These are phyloP conservation scores for Dendrolimus houi DNA, from an alignment of 2,888 invertebrate species.

Conservation along the genomic window DNA sequence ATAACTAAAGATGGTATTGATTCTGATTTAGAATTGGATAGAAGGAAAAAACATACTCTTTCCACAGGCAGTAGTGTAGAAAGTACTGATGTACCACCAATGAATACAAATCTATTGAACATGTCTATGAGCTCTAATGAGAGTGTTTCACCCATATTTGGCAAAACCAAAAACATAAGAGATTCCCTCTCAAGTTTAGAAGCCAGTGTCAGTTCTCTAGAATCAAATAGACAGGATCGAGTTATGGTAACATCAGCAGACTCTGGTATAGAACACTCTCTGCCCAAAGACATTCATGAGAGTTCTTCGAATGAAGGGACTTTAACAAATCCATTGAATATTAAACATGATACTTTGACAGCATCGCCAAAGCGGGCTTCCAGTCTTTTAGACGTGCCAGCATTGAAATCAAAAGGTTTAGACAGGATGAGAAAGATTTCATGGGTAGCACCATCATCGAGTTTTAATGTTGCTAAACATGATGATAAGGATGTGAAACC, in stretches of 20 bases:
- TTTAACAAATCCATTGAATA: conserved; percentile 61
- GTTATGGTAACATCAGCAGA: conserved; percentile 66
- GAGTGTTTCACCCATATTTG: conserved; percentile 67
- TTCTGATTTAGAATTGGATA: conserved; percentile 40
- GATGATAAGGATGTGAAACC: conserved; percentile 66
- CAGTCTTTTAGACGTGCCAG: conserved; percentile 62
- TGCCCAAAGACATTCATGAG: conserved; percentile 56
- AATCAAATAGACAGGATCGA: conserved; percentile 56
- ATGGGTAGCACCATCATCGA: conserved; percentile 73
- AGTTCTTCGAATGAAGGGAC: conserved; percentile 70
- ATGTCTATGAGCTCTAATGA: conserved; percentile 67
- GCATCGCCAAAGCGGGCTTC: conserved; percentile 56
- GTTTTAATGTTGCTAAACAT: conserved; percentile 51
- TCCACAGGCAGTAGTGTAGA: conserved; percentile 63
- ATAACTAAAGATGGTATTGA: conserved; percentile 32
- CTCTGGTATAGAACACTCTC: conserved; percentile 65
- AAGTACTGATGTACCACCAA: conserved; percentile 57
- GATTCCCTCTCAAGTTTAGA: conserved; percentile 67
- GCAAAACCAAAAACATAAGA: conserved; percentile 55
- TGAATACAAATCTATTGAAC: conserved; percentile 50
- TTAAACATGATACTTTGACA: conserved; percentile 50
- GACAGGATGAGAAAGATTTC: conserved; percentile 77
- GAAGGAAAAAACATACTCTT: conserved; percentile 43
- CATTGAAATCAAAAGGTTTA: conserved; percentile 51
- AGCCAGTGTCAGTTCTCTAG: conserved; percentile 68